Conservation (phyloP, 2,113 vertebrate genomes). For the Oryzias melastigma region DNA sequence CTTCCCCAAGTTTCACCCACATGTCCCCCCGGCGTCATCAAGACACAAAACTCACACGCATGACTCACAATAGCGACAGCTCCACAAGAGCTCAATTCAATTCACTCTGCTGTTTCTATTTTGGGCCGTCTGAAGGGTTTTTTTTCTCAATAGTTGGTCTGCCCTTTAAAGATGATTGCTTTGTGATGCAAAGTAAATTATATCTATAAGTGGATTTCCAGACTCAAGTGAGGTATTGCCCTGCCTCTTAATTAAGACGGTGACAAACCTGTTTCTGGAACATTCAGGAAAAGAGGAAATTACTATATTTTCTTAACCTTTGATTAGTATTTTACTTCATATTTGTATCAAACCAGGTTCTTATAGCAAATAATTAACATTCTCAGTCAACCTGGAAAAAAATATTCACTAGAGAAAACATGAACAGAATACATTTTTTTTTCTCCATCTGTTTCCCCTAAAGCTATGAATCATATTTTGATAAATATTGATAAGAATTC, state of each 20-base stretch:
- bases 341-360: not conserved
- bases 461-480: conserved; percentile 8
- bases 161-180: conserved; percentile 40
- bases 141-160: conserved; percentile 36
- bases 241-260: conserved; percentile 13
- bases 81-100: conserved; percentile 30
- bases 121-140: conserved; percentile 39
- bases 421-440: not conserved
- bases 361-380: not conserved
- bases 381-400: not conserved
- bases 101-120: conserved; percentile 49
- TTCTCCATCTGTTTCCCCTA: not conserved
- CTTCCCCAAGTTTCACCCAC: conserved; percentile 50
- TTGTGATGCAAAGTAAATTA: conserved; percentile 68
- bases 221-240: conserved; percentile 11
- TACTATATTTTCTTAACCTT: not conserved
- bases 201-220: conserved; percentile 33
- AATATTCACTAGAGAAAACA: not conserved
- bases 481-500: conserved; percentile 35
- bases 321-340: not conserved
- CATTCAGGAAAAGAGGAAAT: conserved; percentile 1
- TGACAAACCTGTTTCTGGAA: conserved; percentile 7
- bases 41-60: conserved; percentile 56
- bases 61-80: conserved; percentile 59
- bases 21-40: conserved; percentile 49